Conservation (phyloP, 2,797 vertebrate genomes). For the Cirrhinus molitorella region DNA sequence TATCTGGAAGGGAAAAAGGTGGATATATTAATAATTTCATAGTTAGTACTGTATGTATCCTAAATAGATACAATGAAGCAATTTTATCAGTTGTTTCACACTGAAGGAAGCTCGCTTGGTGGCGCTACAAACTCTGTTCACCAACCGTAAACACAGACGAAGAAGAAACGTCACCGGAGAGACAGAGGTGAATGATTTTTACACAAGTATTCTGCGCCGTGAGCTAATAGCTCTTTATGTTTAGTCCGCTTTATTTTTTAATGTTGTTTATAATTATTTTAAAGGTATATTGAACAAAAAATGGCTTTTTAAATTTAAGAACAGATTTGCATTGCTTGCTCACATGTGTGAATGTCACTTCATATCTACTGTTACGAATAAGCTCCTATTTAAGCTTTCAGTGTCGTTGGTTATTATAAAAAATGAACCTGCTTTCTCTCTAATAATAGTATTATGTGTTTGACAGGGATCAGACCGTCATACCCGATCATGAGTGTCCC, state of each 20-base stretch:
- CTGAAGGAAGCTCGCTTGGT: background rate
- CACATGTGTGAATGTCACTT: background rate
- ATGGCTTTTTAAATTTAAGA: background rate
- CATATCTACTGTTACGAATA: background rate
- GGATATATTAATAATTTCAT: too few species aligned
- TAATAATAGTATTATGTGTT: background rate
- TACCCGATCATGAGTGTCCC: conserved; percentile 19
- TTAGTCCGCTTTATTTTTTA: background rate
- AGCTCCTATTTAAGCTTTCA: background rate
- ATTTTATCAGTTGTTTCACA: background rate
- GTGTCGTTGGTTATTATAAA: background rate
- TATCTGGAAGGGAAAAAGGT: too few species aligned
- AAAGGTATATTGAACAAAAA: background rate
- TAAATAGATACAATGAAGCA: background rate
- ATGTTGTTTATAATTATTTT: background rate
- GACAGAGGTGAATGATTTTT: conserved; percentile 8
- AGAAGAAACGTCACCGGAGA: background rate
- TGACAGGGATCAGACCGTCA: background rate
- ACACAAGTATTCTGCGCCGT: background rate
- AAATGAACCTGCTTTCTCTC: background rate
- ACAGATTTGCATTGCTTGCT: too few species aligned
- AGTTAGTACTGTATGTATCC: too few species aligned
- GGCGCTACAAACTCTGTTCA: background rate
- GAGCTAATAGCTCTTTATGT: background rate
- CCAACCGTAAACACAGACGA: background rate